Base-by-base conservation (phyloP, 2,797 vertebrate genomes). In the Melopsittacus undulatus region DNA sequence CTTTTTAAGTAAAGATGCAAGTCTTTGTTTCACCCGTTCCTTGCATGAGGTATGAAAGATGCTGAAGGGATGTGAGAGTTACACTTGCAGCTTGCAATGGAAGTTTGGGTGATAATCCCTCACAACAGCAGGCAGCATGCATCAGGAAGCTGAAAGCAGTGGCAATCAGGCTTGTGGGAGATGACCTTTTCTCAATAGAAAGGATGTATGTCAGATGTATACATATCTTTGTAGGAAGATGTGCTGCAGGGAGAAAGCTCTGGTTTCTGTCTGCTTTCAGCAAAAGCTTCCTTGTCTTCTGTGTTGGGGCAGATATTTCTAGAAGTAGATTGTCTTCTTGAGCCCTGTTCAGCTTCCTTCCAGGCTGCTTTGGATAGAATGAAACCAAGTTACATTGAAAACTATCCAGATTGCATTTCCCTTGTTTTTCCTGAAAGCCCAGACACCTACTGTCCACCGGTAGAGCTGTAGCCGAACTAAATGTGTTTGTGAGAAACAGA, bases 361-460 rank as follows among this genome's bases (percentile, higher is more conserved):
- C 73, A 75, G 78, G 26, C 70, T 94, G 75, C 75, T 90, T 73
- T 54, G 0, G 1, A n/a, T 29, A 91, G 63, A 79, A 51, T 36
- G 70, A 9, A 87, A 89, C 1, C 52, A 72, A 84, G 26, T 74
- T 76, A 21, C 75, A 70, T 87, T 92, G 43, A 49, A 89, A 90
- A 72, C 19, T 26, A 10, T 52, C 87, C 92, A 95, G 89, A 96
- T 76, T 96, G 94, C 77, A 8, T 90, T 92, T 89, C 42, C 66
- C 89, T 80, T 95, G 56, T 80, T 94, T 92, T 91, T 77, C 64
- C 87, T 94, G 64, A 67, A 85, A 93, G 52, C 86, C 75, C 81
- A 95, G 90, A 80, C 87, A 89, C 90, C 51, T 85, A 87, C 89
- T 95, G 81, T 77, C 94, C 87, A 79, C 54, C 84, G 89, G 89